Percentiles rank a stretch among this genome's conserved stretches.
phyloP scores from a whole-genome alignment of 1,140 invertebrate genomes.

The Pollicipes pollicipes region DNA sequence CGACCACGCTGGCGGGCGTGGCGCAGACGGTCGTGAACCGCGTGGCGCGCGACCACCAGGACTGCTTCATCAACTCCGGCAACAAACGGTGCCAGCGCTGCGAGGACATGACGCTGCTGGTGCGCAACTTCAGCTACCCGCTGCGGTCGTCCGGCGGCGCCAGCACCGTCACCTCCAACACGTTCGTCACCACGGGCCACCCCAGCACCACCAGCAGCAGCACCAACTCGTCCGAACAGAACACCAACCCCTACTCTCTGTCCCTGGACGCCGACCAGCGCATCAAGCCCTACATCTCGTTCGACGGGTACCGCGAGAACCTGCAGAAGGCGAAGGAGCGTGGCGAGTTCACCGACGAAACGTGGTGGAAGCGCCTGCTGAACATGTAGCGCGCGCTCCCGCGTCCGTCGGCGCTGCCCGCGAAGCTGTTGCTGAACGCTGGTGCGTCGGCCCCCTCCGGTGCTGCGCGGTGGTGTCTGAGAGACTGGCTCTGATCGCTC shows the following conservation, averaged over 20 bases:
- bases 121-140: conserved; percentile 70
- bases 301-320: conserved; percentile 42
- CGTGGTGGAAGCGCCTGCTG: not conserved
- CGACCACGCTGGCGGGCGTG: conserved; percentile 58
- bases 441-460: no score
- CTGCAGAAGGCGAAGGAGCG: not conserved
- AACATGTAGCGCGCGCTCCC: not conserved
- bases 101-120: conserved; percentile 65
- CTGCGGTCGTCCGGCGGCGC: conserved; percentile 36
- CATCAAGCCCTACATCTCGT: conserved; percentile 69
- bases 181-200: not conserved
- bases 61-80: conserved; percentile 41
- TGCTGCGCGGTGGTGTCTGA: no score
- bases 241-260: conserved; percentile 14
- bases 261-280: conserved; percentile 37
- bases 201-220: not conserved
- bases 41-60: conserved; percentile 62
- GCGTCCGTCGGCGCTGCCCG: not conserved
- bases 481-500: no score
- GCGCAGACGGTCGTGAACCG: conserved; percentile 74
- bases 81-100: conserved; percentile 31
- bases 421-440: no score
- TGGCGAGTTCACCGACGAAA: not conserved
- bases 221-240: not conserved
- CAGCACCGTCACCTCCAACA: not conserved